phyloP scores from a whole-genome alignment of 1,140 invertebrate species.

The Dreissena rostriformis region DNA sequence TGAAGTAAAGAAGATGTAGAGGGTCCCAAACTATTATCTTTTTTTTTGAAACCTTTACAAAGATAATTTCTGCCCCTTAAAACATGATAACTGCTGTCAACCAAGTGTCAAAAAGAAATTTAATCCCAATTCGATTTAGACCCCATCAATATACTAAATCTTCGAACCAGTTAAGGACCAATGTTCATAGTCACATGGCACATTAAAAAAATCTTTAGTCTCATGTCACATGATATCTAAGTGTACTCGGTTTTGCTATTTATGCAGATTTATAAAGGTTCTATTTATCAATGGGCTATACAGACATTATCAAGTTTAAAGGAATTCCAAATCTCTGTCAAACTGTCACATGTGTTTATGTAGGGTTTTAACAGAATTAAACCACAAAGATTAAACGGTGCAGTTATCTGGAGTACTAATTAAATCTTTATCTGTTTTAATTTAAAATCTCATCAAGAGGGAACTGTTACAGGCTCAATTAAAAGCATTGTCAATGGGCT shows the following conservation, averaged over 20 bases:
- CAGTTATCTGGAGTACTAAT: neutral
- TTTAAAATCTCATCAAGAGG: neutral
- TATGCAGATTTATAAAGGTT: constrained; percentile 1
- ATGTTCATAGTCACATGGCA: too few relatives aligned
- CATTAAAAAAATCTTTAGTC: neutral
- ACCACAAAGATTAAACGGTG: neutral
- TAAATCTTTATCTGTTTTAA: constrained; percentile 7
- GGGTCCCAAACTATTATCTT: too few relatives aligned
- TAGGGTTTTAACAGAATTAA: neutral
- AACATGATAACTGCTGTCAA: constrained; percentile 42
- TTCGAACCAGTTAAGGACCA: too few relatives aligned
- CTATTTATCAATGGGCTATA: neutral
- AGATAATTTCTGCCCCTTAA: constrained; percentile 5
- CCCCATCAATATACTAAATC: too few relatives aligned
- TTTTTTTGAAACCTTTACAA: too few relatives aligned
- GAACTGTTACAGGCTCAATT: neutral
- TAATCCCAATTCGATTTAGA: constrained; percentile 13
- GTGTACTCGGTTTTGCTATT: neutral
- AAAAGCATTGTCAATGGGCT: neutral
- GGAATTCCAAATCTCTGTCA: neutral
- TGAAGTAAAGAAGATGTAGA: too few relatives aligned
- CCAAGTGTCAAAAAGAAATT: constrained; percentile 41
- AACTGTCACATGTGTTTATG: constrained; percentile 1
- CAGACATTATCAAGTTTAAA: constrained; percentile 1
- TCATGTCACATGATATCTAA: neutral